Percentiles rank a stretch among this genome's conserved stretches.
Conservation (phyloP, 2,113 vertebrate species). For the Pao palembangensis region DNA sequence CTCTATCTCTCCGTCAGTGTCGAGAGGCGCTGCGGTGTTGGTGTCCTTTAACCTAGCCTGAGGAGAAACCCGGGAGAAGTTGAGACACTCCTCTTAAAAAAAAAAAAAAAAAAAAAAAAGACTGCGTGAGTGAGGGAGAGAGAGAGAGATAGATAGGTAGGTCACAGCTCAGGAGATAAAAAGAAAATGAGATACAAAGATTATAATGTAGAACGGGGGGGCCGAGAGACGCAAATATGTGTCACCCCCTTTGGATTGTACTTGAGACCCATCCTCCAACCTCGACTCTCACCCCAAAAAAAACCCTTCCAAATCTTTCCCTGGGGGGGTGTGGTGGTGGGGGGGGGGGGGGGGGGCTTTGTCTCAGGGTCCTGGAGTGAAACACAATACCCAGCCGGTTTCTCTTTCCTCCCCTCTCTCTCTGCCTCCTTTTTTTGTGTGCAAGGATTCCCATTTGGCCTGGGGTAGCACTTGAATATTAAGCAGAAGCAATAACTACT, state of each 20-base stretch:
- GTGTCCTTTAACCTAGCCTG: slow-evolving; percentile 67
- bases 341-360: slow-evolving; percentile 64
- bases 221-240: slow-evolving; percentile 64
- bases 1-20: slow-evolving; percentile 56
- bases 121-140: background rate
- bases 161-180: slow-evolving; percentile 70
- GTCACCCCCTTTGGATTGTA: slow-evolving; percentile 69
- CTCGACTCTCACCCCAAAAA: slow-evolving; percentile 29
- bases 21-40: slow-evolving; percentile 50
- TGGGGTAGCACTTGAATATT: slow-evolving; percentile 82
- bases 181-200: slow-evolving; percentile 69
- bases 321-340: slow-evolving; percentile 43
- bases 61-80: slow-evolving; percentile 62
- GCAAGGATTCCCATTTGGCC: slow-evolving; percentile 82
- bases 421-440: slow-evolving; percentile 53
- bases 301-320: slow-evolving; percentile 74
- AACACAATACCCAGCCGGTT: slow-evolving; percentile 79
- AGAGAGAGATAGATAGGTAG: slow-evolving; percentile 51
- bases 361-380: slow-evolving; percentile 77
- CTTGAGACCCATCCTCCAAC: slow-evolving; percentile 72
- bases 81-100: slow-evolving; percentile 52
- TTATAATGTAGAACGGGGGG: slow-evolving; percentile 59
- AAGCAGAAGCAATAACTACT: slow-evolving; percentile 84
- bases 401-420: slow-evolving; percentile 63
- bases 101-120: background rate